Percentiles rank a stretch among this genome's conserved stretches.
Conservation (phyloP, 1,140 invertebrate genomes). For the Diuraphis noxia region DNA sequence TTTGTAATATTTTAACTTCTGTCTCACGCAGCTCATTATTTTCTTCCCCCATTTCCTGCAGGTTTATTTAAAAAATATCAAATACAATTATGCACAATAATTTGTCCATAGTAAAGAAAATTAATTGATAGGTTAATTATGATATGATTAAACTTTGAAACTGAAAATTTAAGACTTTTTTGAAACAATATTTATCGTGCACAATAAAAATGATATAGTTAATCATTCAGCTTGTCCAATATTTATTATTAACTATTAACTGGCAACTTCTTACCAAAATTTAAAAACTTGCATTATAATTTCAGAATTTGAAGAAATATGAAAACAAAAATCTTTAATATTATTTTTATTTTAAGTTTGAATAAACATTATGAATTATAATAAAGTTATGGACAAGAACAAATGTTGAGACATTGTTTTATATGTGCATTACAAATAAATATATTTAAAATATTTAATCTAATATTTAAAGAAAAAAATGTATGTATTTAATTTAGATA, state of each 20-base stretch:
- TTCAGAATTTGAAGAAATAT: no score
- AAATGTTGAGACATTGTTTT: not conserved
- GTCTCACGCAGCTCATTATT: not conserved
- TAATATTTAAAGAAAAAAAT: no score
- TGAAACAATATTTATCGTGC: not conserved
- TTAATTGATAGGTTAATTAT: not conserved
- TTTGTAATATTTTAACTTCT: not conserved
- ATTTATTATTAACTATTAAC: not conserved
- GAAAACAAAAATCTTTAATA: no score
- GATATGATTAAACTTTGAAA: not conserved
- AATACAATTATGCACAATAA: not conserved
- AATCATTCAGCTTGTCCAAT: not conserved
- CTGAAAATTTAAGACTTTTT: not conserved
- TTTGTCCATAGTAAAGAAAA: not conserved
- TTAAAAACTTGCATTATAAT: no score
- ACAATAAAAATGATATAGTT: not conserved
- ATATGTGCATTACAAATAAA: not conserved
- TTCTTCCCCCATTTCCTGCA: not conserved
- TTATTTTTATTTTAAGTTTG: not conserved
- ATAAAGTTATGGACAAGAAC: not conserved
- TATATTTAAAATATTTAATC: not conserved
- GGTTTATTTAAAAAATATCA: not conserved
- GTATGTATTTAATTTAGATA: not conserved
- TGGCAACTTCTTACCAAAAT: not conserved
- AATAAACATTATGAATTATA: not conserved